phyloP scores from a whole-genome alignment of 37 sponge, comb jelly and placozoan genomes.

The Aplysina aerophoba region DNA sequence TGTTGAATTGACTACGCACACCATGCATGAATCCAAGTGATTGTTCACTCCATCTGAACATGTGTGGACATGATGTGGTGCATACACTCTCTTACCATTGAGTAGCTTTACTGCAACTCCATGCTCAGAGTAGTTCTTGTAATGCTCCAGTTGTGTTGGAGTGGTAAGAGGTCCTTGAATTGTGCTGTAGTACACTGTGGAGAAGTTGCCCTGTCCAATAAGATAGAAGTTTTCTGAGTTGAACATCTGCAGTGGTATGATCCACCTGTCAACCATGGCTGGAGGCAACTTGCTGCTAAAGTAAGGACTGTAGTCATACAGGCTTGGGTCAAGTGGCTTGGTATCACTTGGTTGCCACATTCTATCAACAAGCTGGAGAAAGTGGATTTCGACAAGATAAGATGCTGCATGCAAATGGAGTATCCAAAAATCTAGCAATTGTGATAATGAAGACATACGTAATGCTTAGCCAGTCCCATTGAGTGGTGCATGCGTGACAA shows the following conservation, averaged over 20 bases:
- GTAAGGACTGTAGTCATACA: slow-evolving; percentile 10
- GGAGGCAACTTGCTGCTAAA: slow-evolving; percentile 14
- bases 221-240: slow-evolving; percentile 26
- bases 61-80: too few species aligned
- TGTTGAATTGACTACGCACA: too few species aligned
- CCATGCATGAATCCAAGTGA: too few species aligned
- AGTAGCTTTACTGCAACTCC: slow-evolving; percentile 25
- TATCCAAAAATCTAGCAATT: too few species aligned
- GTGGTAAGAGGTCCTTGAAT: slow-evolving; percentile 18
- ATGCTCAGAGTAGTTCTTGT: slow-evolving; percentile 11
- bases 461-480: too few species aligned
- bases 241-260: slow-evolving; percentile 27
- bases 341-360: background rate
- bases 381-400: too few species aligned
- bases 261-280: slow-evolving; percentile 20
- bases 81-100: background rate
- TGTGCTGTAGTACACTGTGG: slow-evolving; percentile 7
- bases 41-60: too few species aligned
- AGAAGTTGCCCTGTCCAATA: slow-evolving; percentile 21
- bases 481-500: too few species aligned
- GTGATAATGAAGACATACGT: too few species aligned
- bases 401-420: too few species aligned
- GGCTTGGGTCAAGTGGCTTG: background rate
- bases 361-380: too few species aligned
- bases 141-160: slow-evolving; percentile 23